Base-by-base conservation (phyloP, 1,140 invertebrate species). In the Portunus trituberculatus region DNA sequence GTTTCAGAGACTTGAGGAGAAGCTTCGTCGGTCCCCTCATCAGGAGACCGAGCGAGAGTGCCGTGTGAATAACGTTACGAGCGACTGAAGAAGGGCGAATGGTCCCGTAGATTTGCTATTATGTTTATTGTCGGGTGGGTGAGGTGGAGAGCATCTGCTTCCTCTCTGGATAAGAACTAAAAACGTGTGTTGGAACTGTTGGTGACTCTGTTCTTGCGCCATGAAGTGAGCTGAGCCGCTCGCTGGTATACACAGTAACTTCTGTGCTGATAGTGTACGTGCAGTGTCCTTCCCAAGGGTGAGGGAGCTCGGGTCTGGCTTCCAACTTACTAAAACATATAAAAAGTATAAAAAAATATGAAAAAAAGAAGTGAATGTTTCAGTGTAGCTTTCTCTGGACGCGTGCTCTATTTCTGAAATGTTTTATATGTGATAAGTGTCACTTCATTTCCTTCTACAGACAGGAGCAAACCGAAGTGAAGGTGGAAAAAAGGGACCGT, bases 21-120 rank as follows among this genome's bases (percentile, higher is more conserved):
- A 94, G 93, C 48, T 83, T 94, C 86, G 46, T 48, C 31, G 86
- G 52, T 25, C 93, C 93, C 31, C 76, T 94, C 28, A 76, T 94
- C 52, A 89, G 93, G 32, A 59, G 93, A 87, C 93, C 93, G 25
- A 94, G 93, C 48, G 93, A 94, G 84, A 94, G 93, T 89, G 87
- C 87, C 46, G 89, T 94, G n/a, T 94, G 84, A 48, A 84, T 29
- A 48, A 28, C 12, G 10, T 31, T 20, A 20, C 52, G 20, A 76
- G 67, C 20, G 20, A 76, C 16, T 76, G n/a, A n/a, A 76, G 67
- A 76, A 76, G 67, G 67, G n/a, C 67, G 25, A 76, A 76, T 76
- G 67, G 67, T 76, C n/a, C 67, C n/a, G 25, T 76, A 76, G 67
- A 76, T n/a, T n/a, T 76, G 67, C 67, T 20, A 76, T 76, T 76